A percentile compares a stretch with the other conserved stretches of the same genome.
These are phyloP conservation scores for Noctua comes DNA, from an alignment of 2,888 invertebrate species.

Conservation along the genomic window DNA sequence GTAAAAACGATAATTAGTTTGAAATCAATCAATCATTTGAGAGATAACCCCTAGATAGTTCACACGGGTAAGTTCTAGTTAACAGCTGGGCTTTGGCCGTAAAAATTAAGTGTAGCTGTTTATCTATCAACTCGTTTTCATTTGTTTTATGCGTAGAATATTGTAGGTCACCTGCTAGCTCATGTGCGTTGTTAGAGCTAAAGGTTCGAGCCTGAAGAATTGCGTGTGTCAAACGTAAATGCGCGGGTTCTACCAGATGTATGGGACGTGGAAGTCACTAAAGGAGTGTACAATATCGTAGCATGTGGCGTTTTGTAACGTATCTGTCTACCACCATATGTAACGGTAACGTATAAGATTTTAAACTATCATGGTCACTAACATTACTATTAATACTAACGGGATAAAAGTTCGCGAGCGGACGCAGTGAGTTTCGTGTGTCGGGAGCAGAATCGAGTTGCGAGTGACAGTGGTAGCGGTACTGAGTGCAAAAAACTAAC, in stretches of 20 bases:
- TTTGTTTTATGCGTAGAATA: conserved; percentile 46
- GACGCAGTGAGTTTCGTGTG: too few species aligned
- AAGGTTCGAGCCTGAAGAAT: not conserved
- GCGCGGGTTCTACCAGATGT: conserved; percentile 1
- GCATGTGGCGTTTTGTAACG: not conserved
- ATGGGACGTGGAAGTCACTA: not conserved
- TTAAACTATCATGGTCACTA: too few species aligned
- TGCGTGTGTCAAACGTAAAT: not conserved
- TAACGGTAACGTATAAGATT: not conserved
- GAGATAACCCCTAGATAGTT: conserved; percentile 78
- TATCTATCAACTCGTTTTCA: conserved; percentile 27
- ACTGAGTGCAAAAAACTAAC: too few species aligned
- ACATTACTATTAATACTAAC: too few species aligned
- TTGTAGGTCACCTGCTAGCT: conserved; percentile 32
- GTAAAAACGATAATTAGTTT: conserved; percentile 67
- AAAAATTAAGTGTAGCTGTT: conserved; percentile 36
- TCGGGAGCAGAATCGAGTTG: too few species aligned
- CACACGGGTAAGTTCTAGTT: conserved; percentile 70
- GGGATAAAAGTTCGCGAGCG: too few species aligned
- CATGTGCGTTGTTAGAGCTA: conserved; percentile 15
- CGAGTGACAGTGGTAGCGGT: too few species aligned
- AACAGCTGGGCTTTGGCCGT: conserved; percentile 50
- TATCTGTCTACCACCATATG: not conserved
- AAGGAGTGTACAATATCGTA: not conserved
- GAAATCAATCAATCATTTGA: conserved; percentile 76